Conservation (phyloP, 2,797 vertebrate species). For the Pangasius krempfi region DNA sequence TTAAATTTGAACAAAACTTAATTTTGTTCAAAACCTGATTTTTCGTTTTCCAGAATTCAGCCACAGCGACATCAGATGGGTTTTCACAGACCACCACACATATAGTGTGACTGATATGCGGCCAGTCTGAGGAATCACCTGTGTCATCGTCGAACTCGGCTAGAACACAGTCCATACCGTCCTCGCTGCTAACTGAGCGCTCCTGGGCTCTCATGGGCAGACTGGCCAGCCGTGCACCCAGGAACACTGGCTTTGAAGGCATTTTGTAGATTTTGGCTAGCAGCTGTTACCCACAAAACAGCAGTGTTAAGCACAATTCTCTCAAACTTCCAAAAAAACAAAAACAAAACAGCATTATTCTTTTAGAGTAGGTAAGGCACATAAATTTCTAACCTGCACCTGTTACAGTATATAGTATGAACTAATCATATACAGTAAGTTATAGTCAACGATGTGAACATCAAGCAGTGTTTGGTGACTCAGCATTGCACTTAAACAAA, state of each 20-base stretch:
- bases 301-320: slow-evolving; percentile 1
- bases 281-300: slow-evolving; percentile 72
- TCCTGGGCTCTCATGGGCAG: slow-evolving; percentile 85
- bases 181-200: slow-evolving; percentile 87
- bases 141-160: slow-evolving; percentile 95
- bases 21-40: background rate
- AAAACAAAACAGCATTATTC: background rate
- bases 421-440: background rate
- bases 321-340: background rate
- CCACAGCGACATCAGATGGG: background rate
- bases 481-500: background rate
- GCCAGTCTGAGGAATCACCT: slow-evolving; percentile 71
- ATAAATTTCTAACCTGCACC: background rate
- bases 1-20: background rate
- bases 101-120: background rate
- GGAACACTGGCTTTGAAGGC: slow-evolving; percentile 92
- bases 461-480: background rate
- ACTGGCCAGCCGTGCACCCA: slow-evolving; percentile 85
- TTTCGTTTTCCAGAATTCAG: background rate
- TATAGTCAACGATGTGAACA: background rate
- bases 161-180: slow-evolving; percentile 88
- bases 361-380: background rate
- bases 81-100: background rate
- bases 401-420: background rate
- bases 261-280: slow-evolving; percentile 97